Evolutionary conservation across 2,888 invertebrate species (phyloP).

Genomic region (Eugnorisma glareosa): DNA sequence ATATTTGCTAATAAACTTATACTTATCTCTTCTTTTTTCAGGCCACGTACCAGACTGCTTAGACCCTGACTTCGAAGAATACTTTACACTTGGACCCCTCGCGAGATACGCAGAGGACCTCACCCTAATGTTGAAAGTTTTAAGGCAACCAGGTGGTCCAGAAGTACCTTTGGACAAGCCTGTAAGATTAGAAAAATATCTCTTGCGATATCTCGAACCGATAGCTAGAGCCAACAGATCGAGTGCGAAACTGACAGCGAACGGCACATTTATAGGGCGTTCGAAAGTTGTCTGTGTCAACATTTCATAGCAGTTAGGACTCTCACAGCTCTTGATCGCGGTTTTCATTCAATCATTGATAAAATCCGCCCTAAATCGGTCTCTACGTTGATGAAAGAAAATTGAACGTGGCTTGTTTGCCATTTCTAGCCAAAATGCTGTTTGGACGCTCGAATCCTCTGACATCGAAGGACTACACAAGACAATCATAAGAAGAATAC

Average conservation of each 20-base stretch:
- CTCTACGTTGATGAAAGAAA: neutral
- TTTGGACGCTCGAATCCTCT: neutral
- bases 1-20: neutral
- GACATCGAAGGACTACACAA: neutral
- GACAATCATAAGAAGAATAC: neutral
- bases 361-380: neutral
- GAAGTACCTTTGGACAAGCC: slow-evolving; percentile 86
- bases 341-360: neutral
- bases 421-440: neutral
- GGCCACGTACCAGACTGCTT: slow-evolving; percentile 92
- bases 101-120: slow-evolving; percentile 96
- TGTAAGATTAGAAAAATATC: slow-evolving; percentile 71
- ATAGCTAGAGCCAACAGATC: too few species aligned
- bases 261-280: too few species aligned
- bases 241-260: neutral
- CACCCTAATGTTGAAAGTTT: slow-evolving; percentile 93
- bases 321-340: neutral
- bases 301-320: neutral
- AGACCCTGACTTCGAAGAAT: slow-evolving; percentile 92
- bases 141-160: slow-evolving; percentile 89
- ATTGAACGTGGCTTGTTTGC: neutral
- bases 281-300: neutral
- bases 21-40: slow-evolving; percentile 58
- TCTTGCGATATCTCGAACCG: neutral
- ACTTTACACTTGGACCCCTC: slow-evolving; percentile 96